These are phyloP conservation scores for Ictalurus furcatus DNA, from an alignment of 2,113 vertebrate species.

Conservation along the genomic window DNA sequence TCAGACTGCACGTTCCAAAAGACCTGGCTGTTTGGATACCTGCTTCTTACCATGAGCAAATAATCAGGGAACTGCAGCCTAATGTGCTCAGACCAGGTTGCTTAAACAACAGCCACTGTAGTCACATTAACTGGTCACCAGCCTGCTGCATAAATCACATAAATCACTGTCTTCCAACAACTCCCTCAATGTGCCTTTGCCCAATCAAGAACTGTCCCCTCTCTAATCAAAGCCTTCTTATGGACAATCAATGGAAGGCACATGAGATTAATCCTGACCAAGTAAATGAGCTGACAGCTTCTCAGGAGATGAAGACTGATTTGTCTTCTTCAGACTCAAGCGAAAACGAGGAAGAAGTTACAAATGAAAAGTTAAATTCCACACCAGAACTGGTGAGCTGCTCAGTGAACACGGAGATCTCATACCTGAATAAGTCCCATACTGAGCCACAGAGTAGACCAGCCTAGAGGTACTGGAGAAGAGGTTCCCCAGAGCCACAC, in stretches of 20 bases:
- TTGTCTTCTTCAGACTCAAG: constrained; percentile 54
- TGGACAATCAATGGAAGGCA: constrained; percentile 48
- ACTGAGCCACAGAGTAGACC: constrained; percentile 53
- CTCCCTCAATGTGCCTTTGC: constrained; percentile 38
- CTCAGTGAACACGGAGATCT: constrained; percentile 62
- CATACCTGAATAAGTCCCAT: constrained; percentile 53
- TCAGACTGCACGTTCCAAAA: constrained; percentile 65
- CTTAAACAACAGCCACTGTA: constrained; percentile 2
- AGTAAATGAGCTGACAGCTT: constrained; percentile 56
- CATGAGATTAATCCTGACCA: constrained; percentile 46
- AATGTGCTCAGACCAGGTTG: constrained; percentile 29
- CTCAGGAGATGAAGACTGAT: constrained; percentile 49
- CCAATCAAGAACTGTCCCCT: constrained; percentile 55
- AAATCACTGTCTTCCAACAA: constrained; percentile 36
- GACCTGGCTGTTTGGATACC: constrained; percentile 75
- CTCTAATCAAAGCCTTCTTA: constrained; percentile 42
- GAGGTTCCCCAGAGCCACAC: constrained; percentile 66
- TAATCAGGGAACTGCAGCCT: constrained; percentile 69
- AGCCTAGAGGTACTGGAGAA: constrained; percentile 80
- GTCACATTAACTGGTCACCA: constrained; percentile 2
- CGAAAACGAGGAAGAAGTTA: constrained; percentile 51
- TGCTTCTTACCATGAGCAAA: constrained; percentile 67
- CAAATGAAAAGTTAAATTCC: constrained; percentile 35
- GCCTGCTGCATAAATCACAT: constrained; percentile 50
- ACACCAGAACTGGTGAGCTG: constrained; percentile 48